Evolutionary conservation across 2,797 vertebrate genomes (phyloP), one percentile per base, ranked within the genome.

Genomic region (Tolypeutes matacus): DNA sequence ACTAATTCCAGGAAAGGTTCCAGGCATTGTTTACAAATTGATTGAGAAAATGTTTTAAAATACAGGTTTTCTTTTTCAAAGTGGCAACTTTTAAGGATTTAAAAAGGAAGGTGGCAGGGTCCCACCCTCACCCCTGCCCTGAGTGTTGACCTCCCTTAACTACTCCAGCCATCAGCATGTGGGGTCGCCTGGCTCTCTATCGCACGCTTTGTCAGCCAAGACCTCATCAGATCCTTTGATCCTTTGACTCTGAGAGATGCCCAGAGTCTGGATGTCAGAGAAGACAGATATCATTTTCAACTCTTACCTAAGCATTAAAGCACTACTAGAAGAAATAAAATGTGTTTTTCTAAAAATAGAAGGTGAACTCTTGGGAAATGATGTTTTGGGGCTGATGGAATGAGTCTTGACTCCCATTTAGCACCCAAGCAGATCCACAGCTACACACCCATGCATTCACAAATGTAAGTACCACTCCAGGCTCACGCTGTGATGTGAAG

Each of bases 271-370:
- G 93, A 62, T 0, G 9, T 89, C 80, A 95, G 93, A 84, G 62
- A 70, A 78, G 69, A 67, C 72, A 96, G 85, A 93, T 64, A 62
- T 96, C 34, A 83, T 92, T 90, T 96, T 73, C 88, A 88, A 92
- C 93, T 89, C 88, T 81, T 95, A 70, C 91, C 89, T 87, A 82
- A 86, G 64, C 75, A 82, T 76, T 94, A 94, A 86, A 39, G 17
- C 62, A 34, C 36, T 87, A 95, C 89, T 64, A 60, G 77, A 95
- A 90, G 95, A 94, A 91, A 95, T 13, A 73, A 89, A 96, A 93
- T 23, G 3, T 80, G 20, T 69, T 97, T 96, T 93, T 94, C 46
- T 65, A 75, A 86, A 93, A 91, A 83, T 21, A 65, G 42, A 77
- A 64, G 2, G 25, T 65, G 84, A 95, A 76, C 92, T 93, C 91